Conservation (phyloP, 2,113 vertebrate genomes). For the Urocolius indicus region DNA sequence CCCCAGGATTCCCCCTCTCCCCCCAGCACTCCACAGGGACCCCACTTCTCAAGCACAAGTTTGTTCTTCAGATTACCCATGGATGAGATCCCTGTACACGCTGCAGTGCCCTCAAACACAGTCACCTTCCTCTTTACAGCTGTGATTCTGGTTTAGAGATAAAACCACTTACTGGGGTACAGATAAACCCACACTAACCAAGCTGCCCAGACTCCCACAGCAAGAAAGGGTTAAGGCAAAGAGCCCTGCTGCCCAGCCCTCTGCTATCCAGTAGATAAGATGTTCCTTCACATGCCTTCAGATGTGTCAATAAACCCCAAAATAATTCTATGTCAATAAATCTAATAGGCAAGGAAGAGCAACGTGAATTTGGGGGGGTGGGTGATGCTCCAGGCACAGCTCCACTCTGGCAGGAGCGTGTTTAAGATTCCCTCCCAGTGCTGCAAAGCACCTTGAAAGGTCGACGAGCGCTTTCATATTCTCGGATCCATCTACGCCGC, state of each 20-base stretch:
- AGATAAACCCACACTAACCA: accelerated
- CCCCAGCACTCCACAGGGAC: neutral
- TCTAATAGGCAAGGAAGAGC: accelerated
- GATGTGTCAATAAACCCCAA: neutral
- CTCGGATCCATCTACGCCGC: neutral
- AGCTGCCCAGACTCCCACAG: accelerated
- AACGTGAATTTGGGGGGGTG: neutral
- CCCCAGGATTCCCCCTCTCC: neutral
- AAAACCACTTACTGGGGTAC: neutral
- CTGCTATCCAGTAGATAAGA: neutral
- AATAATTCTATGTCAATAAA: neutral
- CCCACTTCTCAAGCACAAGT: neutral
- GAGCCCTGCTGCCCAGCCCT: neutral
- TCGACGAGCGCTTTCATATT: neutral
- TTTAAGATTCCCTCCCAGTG: slow-evolving; percentile 51
- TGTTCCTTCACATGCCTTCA: neutral
- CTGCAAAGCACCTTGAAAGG: slow-evolving; percentile 66
- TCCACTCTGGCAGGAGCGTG: slow-evolving; percentile 21
- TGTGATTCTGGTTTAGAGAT: accelerated
- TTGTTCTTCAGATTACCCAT: neutral
- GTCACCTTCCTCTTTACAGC: neutral
- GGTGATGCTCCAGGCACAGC: neutral
- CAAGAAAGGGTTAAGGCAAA: neutral
- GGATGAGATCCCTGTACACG: neutral
- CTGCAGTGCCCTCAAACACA: neutral